Conservation (phyloP, 2,113 vertebrate genomes). For the Gambusia holbrooki region DNA sequence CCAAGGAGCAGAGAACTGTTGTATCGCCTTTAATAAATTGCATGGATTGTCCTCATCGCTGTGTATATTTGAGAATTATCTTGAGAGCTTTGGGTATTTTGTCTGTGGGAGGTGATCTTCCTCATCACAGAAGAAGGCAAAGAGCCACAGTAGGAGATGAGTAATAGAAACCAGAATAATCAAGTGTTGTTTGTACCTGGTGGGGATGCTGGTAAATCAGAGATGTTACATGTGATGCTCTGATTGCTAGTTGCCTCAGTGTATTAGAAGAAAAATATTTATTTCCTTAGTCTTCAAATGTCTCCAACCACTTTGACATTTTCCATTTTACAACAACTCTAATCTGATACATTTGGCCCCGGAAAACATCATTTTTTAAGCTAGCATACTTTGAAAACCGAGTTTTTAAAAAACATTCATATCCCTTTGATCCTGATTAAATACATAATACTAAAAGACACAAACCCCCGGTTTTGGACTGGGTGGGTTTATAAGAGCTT, state of each 20-base stretch:
- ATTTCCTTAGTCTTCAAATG: background rate
- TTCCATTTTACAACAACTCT: background rate
- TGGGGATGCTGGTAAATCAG: slow-evolving; percentile 4
- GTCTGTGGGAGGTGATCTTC: slow-evolving; percentile 13
- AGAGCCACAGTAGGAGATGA: slow-evolving; percentile 15
- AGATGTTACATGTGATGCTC: background rate
- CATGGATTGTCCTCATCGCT: background rate
- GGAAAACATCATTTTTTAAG: background rate
- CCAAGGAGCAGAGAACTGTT: background rate
- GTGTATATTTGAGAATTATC: slow-evolving; percentile 6
- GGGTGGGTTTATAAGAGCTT: no score
- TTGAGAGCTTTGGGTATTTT: background rate
- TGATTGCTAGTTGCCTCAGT: slow-evolving; percentile 2
- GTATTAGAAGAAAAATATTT: background rate
- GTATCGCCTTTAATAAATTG: slow-evolving; percentile 9
- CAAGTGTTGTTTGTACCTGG: slow-evolving; percentile 10
- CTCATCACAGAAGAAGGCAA: slow-evolving; percentile 17
- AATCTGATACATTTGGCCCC: background rate
- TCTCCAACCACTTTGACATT: background rate
- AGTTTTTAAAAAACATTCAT: no score
- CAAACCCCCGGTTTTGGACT: no score
- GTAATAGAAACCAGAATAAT: slow-evolving; percentile 16
- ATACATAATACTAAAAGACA: no score
- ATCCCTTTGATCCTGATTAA: no score
- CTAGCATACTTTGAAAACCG: no score